A percentile compares a stretch with the other conserved stretches of the same genome.
phyloP scores from a whole-genome alignment of 1,140 invertebrate species.

The Caenorhabditis tropicalis region DNA sequence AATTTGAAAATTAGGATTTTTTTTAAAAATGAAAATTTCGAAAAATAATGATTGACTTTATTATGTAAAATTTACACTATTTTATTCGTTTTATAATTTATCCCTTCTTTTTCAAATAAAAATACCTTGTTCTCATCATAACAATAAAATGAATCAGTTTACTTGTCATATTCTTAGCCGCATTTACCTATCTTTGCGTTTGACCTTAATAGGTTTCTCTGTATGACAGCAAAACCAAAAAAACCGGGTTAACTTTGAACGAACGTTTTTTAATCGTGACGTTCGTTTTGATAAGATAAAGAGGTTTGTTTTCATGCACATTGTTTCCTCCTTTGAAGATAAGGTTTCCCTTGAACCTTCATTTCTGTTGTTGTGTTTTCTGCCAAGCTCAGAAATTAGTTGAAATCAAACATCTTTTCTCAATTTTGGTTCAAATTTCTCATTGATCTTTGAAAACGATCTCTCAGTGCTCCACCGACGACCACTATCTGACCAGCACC shows the following conservation, averaged over 20 bases:
- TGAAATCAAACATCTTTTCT: slow-evolving; percentile 13
- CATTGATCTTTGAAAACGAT: slow-evolving; percentile 20
- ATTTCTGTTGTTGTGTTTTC: not conserved
- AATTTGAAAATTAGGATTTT: no score
- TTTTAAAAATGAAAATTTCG: no score
- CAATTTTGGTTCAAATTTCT: slow-evolving; percentile 7
- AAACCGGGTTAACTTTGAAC: slow-evolving; percentile 14
- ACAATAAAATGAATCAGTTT: no score
- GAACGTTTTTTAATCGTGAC: not conserved
- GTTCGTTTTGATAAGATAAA: slow-evolving; percentile 21
- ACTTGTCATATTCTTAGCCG: not conserved
- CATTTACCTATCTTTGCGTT: slow-evolving; percentile 4
- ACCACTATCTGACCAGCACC: slow-evolving; percentile 23
- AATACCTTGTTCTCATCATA: no score
- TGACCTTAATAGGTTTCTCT: slow-evolving; percentile 20
- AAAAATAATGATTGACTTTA: no score
- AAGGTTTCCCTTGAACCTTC: not conserved
- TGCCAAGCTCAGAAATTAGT: not conserved
- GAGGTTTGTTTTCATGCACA: not conserved
- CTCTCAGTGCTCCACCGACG: not conserved
- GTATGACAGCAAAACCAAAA: not conserved
- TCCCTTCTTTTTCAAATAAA: no score
- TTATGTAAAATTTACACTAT: no score
- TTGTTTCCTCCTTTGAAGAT: not conserved
- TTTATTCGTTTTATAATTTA: no score